Evolutionary conservation across 30 jellyfish, hydroid and myxozoan genomes (phyloP), one percentile per base, ranked within the genome.

Genomic region (Clytia hemisphaerica): DNA sequence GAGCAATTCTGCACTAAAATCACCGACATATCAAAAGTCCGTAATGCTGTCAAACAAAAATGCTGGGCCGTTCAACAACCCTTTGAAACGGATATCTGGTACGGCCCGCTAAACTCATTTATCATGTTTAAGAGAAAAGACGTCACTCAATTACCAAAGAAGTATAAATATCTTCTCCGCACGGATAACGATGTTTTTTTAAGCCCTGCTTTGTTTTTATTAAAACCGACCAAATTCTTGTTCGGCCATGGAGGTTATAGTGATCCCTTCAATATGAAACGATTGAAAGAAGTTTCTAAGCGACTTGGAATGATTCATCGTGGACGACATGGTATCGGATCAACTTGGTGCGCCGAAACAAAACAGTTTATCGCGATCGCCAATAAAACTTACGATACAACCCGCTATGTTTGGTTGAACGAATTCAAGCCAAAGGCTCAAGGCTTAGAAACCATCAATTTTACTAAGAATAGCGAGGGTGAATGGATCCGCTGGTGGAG

Each of bases 91-190:
- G 51, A 58, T 58, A 21, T 58, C 15, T 37, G 44, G 15, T 58
- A 58, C 37, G 44, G 54, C 29, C 15, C 44, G 4, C n/a, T 58
- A 22, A 58, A 58, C 51, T 58, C 71, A 32, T 58, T 58, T 58
- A 21, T 58, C 6, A 58, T 58, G 71, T 58, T 58, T 58, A 58
- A 25, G 0, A 14, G 71, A 58, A 58, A 14, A 24, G 71, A 58
- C 15, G 37, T 58, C 4, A 22, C 24, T 16, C 14, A 58, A 12
- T 21, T 58, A 18, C n/a, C 21, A 25, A 6, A 6, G 6, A 2
- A 37, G 71, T 58, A 58, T 58, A 30, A 58, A 6, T 58, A 58
- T 16, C n/a, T 21, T 58, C 55, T 58, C 45, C 71, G 71, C 44
- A 58, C 71, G 7, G 71, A 58, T 3, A 1, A 21, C 0, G 71